phyloP scores from a whole-genome alignment of 2,113 vertebrate species.

The Nothoprocta pentlandii region DNA sequence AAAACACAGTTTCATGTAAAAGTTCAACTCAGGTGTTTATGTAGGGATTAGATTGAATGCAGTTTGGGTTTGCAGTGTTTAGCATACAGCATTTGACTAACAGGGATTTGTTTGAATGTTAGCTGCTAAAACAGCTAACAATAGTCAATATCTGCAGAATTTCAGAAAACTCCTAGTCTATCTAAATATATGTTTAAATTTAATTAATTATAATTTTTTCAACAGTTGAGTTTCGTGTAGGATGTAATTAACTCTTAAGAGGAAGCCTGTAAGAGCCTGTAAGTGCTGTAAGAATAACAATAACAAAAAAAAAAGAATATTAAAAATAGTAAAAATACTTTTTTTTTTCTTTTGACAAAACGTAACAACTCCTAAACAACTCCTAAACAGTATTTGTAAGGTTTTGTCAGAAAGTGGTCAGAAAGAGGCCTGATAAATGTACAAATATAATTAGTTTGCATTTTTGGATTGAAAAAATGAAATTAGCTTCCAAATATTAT shows the following conservation, averaged over 20 bases:
- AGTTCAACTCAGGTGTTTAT: not conserved
- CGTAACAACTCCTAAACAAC: not conserved
- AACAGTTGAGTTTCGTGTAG: not conserved
- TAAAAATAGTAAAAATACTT: slow-evolving; percentile 8
- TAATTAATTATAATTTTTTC: not conserved
- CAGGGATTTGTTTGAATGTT: slow-evolving; percentile 29
- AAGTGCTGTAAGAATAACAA: not conserved
- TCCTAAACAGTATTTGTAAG: not conserved
- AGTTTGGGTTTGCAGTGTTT: slow-evolving; percentile 8
- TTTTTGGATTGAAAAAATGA: not conserved
- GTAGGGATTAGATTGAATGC: not conserved
- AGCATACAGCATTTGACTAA: slow-evolving; percentile 27
- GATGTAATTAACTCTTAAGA: slow-evolving; percentile 7
- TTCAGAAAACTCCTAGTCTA: slow-evolving; percentile 3
- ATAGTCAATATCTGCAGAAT: not conserved
- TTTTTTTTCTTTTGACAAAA: not conserved
- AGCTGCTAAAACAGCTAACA: not conserved
- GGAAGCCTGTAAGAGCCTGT: not conserved
- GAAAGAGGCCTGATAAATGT: not conserved
- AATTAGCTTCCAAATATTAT: not conserved
- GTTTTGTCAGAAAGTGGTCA: not conserved
- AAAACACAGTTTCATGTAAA: not conserved
- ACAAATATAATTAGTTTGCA: not conserved
- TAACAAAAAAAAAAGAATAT: not conserved
- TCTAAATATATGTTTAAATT: not conserved